Conservation (phyloP, 1,140 invertebrate genomes). For the Drosophila kikkawai region DNA sequence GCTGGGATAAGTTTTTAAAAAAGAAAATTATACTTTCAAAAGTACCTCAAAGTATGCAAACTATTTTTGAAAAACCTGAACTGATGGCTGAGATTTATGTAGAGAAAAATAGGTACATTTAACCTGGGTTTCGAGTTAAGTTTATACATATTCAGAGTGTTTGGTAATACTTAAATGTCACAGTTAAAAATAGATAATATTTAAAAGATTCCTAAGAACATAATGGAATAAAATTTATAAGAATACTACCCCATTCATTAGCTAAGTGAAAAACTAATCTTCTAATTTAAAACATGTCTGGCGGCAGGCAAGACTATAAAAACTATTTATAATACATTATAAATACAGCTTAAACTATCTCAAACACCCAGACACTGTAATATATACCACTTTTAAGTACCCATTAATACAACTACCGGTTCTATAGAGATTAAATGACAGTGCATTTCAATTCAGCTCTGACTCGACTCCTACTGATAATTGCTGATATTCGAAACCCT, state of each 20-base stretch:
- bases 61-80: background rate
- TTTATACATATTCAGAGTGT: background rate
- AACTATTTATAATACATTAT: background rate
- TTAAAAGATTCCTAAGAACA: background rate
- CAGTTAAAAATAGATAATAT: background rate
- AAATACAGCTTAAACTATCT: background rate
- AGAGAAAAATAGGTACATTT: background rate
- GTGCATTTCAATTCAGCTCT: background rate
- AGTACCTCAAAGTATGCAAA: conserved; percentile 14
- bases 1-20: background rate
- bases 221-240: background rate
- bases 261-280: background rate
- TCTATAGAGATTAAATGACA: conserved; percentile 17
- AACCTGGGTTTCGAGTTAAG: background rate
- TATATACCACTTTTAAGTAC: background rate
- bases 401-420: conserved; percentile 4
- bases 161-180: background rate
- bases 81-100: background rate
- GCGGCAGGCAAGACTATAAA: background rate
- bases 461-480: background rate
- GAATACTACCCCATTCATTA: too few species aligned
- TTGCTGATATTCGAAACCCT: conserved; percentile 20
- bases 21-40: background rate
- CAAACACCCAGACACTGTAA: background rate
- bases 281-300: background rate